phyloP scores from a whole-genome alignment of 2,797 vertebrate genomes.

The Poecilia wingei region DNA sequence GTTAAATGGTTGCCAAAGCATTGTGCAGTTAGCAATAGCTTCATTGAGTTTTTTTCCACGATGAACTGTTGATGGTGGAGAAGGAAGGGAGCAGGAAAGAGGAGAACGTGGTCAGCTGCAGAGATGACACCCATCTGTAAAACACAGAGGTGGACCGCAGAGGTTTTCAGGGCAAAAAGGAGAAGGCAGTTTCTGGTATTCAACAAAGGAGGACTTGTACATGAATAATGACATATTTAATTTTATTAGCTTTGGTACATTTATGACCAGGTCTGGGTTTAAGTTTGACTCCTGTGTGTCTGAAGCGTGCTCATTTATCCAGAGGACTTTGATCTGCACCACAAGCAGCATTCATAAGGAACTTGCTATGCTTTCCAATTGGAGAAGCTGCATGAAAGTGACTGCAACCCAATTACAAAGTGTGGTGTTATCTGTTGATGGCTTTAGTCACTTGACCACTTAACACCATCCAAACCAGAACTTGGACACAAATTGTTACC shows the following conservation, averaged over 20 bases:
- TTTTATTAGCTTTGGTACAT: not conserved
- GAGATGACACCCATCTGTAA: constrained; percentile 26
- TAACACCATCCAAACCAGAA: not conserved
- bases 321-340: not conserved
- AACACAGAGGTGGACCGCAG: not conserved
- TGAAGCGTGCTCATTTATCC: not conserved
- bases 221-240: not conserved
- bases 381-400: not conserved
- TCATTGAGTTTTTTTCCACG: not conserved
- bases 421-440: not conserved
- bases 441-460: not conserved
- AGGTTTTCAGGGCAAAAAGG: not conserved
- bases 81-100: constrained; percentile 46
- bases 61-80: not conserved
- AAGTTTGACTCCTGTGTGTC: not conserved
- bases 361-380: not conserved
- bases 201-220: not conserved
- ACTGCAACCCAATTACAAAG: no score
- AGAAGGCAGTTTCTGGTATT: not conserved
- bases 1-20: not conserved
- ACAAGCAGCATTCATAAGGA: not conserved
- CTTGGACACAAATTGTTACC: not conserved
- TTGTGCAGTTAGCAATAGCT: not conserved
- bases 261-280: not conserved
- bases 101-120: not conserved